Conservation (phyloP, 2,113 vertebrate genomes). For the Corynorhinus townsendii region DNA sequence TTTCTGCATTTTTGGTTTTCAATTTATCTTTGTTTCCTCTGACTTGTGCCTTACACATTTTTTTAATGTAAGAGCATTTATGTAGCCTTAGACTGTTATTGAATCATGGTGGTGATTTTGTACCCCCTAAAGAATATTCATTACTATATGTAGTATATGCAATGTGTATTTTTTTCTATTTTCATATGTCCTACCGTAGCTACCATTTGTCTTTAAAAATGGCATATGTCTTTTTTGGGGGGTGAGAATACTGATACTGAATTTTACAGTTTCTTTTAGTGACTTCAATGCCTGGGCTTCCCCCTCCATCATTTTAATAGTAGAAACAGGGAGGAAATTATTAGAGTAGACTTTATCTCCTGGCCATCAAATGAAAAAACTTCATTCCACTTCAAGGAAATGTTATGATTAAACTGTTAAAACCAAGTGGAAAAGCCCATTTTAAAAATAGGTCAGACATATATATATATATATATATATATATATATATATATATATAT, state of each 20-base stretch:
- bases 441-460: neutral
- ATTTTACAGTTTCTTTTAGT: neutral
- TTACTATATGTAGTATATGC: neutral
- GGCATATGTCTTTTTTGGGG: neutral
- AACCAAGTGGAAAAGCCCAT: neutral
- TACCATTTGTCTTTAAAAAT: conserved; percentile 24
- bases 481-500: too few species aligned
- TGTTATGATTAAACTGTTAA: conserved; percentile 5
- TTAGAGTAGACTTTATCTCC: neutral
- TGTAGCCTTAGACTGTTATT: neutral
- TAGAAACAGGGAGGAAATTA: neutral
- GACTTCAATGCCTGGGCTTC: neutral
- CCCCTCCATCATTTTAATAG: neutral
- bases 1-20: conserved; percentile 13
- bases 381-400: neutral
- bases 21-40: neutral
- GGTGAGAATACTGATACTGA: neutral
- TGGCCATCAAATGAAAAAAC: neutral
- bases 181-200: neutral
- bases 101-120: neutral
- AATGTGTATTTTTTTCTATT: neutral
- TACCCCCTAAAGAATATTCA: neutral
- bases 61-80: neutral
- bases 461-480: too few species aligned
- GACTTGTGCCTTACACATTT: neutral